phyloP scores from a whole-genome alignment of 2,113 vertebrate genomes.

The Oryzias woworae region DNA sequence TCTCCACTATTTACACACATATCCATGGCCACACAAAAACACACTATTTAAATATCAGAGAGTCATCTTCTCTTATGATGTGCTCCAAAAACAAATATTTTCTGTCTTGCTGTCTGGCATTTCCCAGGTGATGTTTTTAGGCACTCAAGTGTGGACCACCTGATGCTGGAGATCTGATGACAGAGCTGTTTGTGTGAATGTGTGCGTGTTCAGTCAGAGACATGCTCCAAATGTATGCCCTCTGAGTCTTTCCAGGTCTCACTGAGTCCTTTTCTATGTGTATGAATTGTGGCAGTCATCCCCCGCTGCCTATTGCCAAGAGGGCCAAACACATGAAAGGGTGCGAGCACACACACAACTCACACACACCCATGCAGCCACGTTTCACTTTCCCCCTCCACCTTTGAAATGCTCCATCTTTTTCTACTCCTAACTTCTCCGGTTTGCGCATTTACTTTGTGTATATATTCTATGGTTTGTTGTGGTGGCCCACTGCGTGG shows the following conservation, averaged over 20 bases:
- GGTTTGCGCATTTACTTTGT: slow-evolving; percentile 3
- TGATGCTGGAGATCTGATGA: slow-evolving; percentile 48
- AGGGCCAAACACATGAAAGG: slow-evolving; percentile 21
- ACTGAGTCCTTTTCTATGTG: slow-evolving; percentile 23
- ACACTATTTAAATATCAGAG: slow-evolving; percentile 56
- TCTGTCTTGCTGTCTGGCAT: slow-evolving; percentile 53
- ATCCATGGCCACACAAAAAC: slow-evolving; percentile 4
- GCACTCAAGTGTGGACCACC: slow-evolving; percentile 37
- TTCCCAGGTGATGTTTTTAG: slow-evolving; percentile 52
- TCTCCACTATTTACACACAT: slow-evolving; percentile 4
- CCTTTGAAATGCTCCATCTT: slow-evolving; percentile 14
- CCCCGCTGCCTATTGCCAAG: slow-evolving; percentile 21
- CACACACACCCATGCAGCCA: not conserved
- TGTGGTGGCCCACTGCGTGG: slow-evolving; percentile 27
- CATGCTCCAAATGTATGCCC: slow-evolving; percentile 10
- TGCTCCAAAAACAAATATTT: slow-evolving; percentile 54
- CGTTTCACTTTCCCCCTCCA: not conserved
- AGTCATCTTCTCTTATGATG: slow-evolving; percentile 32
- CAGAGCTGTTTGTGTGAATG: slow-evolving; percentile 19
- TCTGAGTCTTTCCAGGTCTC: slow-evolving; percentile 17
- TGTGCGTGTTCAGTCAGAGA: slow-evolving; percentile 4
- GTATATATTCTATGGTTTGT: slow-evolving; percentile 26
- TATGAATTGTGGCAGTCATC: slow-evolving; percentile 29
- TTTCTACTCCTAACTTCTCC: slow-evolving; percentile 8
- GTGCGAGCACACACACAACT: not conserved